Evolutionary conservation across 1,140 invertebrate genomes (phyloP), one percentile per base, ranked within the genome.

Genomic region (Pollicipes pollicipes): DNA sequence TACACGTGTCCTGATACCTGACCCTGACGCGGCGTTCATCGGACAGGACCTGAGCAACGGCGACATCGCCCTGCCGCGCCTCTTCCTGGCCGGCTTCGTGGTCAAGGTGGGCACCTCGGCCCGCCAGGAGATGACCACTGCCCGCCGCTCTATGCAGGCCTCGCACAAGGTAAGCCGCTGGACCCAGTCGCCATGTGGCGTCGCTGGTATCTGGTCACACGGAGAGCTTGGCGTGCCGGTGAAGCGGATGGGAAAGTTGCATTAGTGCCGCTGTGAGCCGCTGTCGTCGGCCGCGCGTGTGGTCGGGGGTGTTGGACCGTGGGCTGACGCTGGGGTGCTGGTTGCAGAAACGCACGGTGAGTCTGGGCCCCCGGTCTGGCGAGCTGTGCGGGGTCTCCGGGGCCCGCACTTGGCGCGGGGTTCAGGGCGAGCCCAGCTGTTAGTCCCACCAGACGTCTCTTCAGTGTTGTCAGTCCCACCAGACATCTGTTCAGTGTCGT

Each of bases 241-340:
- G n/a, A n/a, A n/a, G n/a, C n/a, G n/a, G n/a, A n/a, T n/a, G n/a
- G n/a, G n/a, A n/a, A n/a, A n/a, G n/a, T n/a, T n/a, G n/a, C n/a
- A n/a, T n/a, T n/a, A n/a, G 21, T 73, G 68, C 29, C 28, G 58
- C 2, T 27, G n/a, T n/a, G 24, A 72, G 26, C 32, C 32, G 32
- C 32, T 35, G 32, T 77, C 77, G 67, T 74, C 73, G 68, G 77
- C 78, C 28, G 83, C 84, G n/a, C 80, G 78, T 16, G 85, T 90
- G 81, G 71, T 69, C 6, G 71, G 69, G 35, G 73, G 72, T 17
- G 37, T 16, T 32, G 30, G 66, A 30, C n/a, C 3, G 4, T 32
- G 63, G 26, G 29, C n/a, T n/a, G n/a, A n/a, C n/a, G n/a, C n/a
- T n/a, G n/a, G n/a, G n/a, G n/a, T n/a, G n/a, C n/a, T n/a, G n/a